Evolutionary conservation across 2,113 vertebrate genomes (phyloP).

Genomic region (Corythornis madagascariensis): DNA sequence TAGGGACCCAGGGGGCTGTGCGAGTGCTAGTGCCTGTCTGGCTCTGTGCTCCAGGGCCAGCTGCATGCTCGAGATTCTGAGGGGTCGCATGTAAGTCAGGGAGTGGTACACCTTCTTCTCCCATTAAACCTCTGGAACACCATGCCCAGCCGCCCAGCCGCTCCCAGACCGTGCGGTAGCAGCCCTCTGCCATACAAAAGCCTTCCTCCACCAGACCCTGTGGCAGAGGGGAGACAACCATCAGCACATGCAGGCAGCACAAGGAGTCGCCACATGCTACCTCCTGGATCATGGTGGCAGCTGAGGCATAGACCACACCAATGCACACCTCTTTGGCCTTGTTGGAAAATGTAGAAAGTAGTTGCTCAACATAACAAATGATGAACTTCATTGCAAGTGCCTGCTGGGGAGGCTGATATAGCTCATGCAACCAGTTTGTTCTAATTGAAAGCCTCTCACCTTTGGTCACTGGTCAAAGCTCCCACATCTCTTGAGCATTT

Average conservation of each 20-base stretch:
- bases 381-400: not conserved
- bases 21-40: rapidly evolving
- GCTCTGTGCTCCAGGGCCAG: conserved; percentile 82
- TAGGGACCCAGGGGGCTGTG: not conserved
- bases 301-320: conserved; percentile 91
- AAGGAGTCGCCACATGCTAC: not conserved
- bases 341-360: conserved; percentile 56
- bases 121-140: conserved; percentile 97
- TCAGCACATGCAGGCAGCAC: rapidly evolving
- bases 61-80: conserved; percentile 98
- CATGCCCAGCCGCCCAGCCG: conserved; percentile 81
- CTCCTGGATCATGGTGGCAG: conserved; percentile 99
- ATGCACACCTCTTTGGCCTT: conserved; percentile 89
- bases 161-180: conserved; percentile 94
- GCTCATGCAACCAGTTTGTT: not conserved
- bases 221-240: not conserved
- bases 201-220: conserved; percentile 90
- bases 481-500: not conserved
- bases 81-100: conserved; percentile 95
- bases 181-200: conserved; percentile 90
- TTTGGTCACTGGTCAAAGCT: not conserved
- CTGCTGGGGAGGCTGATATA: not conserved
- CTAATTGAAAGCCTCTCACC: not conserved
- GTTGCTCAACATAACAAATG: not conserved
- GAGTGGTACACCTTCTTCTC: conserved; percentile 91